A percentile compares a stretch with the other conserved stretches of the same genome.
phyloP scores from a whole-genome alignment of 2,888 invertebrate genomes.

The Apamea monoglypha region DNA sequence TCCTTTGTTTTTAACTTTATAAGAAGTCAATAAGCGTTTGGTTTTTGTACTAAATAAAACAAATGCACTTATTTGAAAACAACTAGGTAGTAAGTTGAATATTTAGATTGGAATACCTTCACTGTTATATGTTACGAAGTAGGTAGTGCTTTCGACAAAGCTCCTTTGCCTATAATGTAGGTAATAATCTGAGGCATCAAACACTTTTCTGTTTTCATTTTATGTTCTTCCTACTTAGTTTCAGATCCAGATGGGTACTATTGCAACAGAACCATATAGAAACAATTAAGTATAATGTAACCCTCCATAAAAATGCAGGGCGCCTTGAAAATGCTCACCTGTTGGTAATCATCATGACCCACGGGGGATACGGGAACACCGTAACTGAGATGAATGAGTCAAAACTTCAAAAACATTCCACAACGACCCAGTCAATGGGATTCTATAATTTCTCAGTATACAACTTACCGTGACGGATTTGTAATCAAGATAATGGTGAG shows the following conservation, averaged over 20 bases:
- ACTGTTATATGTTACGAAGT: not conserved
- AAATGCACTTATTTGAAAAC: too few relatives aligned
- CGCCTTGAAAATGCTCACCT: not conserved
- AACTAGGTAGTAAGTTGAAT: not conserved
- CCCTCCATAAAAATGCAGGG: not conserved
- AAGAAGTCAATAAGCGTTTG: not conserved
- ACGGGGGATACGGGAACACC: constrained; percentile 2
- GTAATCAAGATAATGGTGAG: constrained; percentile 51
- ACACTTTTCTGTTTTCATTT: not conserved
- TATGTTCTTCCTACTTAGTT: not conserved
- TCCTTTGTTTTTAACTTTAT: not conserved
- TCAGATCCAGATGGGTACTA: not conserved
- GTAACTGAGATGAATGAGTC: constrained; percentile 44
- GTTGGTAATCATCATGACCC: not conserved
- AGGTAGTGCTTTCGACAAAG: not conserved
- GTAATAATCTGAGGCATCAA: not conserved
- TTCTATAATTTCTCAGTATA: constrained; percentile 67
- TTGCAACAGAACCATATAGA: not conserved
- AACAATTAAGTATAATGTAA: too few relatives aligned
- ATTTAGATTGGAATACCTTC: not conserved
- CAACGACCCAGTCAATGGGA: constrained; percentile 50
- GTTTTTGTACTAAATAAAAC: not conserved
- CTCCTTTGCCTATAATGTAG: not conserved
- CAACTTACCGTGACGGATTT: constrained; percentile 45
- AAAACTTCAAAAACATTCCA: constrained; percentile 51